These are phyloP conservation scores for Odocoileus virginianus DNA, from an alignment of 2,113 vertebrate species.

Conservation along the genomic window DNA sequence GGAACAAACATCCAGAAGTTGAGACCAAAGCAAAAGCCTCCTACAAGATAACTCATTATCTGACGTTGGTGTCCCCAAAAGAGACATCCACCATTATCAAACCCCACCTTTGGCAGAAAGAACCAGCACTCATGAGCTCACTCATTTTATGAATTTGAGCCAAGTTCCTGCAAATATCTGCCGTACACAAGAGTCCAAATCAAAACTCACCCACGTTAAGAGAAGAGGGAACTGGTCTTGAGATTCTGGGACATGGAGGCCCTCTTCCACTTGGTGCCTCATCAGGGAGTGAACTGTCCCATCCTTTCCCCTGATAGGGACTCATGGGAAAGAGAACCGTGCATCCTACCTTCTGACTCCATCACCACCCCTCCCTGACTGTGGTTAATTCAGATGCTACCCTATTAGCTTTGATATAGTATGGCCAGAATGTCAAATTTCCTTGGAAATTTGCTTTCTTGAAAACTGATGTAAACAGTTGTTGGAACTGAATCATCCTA, in stretches of 20 bases:
- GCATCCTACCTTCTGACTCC: rapidly evolving
- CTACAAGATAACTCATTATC: too few species aligned
- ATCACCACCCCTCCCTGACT: not conserved
- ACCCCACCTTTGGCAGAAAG: not conserved
- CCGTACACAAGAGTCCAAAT: not conserved
- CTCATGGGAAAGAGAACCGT: rapidly evolving
- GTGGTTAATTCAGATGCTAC: not conserved
- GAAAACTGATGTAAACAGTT: not conserved
- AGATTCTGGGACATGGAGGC: too few species aligned
- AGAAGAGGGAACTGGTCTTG: not conserved
- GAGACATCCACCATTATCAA: not conserved
- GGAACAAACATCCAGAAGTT: not conserved
- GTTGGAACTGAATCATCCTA: not conserved
- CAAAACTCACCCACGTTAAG: not conserved
- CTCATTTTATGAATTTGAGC: not conserved
- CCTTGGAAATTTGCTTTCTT: not conserved
- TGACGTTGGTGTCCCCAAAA: not conserved
- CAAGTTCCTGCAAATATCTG: not conserved
- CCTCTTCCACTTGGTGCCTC: not conserved
- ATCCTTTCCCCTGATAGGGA: not conserved
- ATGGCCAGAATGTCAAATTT: not conserved
- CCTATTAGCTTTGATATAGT: not conserved
- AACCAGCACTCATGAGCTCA: not conserved
- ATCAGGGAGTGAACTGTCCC: rapidly evolving
- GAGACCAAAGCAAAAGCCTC: not conserved